Evolutionary conservation across 2,113 vertebrate species (phyloP), one percentile per base, ranked within the genome.

Genomic region (Forbesichthys papilliferus): DNA sequence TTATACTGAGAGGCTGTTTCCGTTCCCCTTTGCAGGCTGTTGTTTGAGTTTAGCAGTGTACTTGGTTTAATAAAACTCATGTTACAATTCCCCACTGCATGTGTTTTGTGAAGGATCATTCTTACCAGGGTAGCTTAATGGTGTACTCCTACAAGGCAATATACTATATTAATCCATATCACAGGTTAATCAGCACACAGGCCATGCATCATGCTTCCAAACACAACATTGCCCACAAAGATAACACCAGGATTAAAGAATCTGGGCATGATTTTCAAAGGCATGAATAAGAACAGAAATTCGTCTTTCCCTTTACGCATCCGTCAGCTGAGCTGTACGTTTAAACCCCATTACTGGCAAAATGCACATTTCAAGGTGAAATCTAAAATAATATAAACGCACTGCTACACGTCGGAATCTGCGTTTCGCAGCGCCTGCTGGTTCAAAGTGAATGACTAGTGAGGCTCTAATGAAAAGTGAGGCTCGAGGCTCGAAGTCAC

Each of bases 391-490:
- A 47, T 52, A 20, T 61, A 52, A 49, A 52, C 0, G 9, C 59
- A 63, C 46, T 3, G n/a, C 1, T 12, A n/a, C 14, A 66, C 66
- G 1, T 10, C 49, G 11, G 58, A 57, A 68, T 18, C 57, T 20
- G 52, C 1, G 54, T 52, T 73, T 69, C 71, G 54, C 57, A 72
- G 64, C 14, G 52, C 1, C 9, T 34, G 62, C 65, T 52, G 66
- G 66, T 81, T 80, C 74, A 81, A 80, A 80, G 75, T 54, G 48
- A 73, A 63, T 61, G 81, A 80, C 63, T 56, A 66, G 78, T 9
- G 66, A 72, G 70, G 79, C 73, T 70, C 66, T 87, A 82, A 88
- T 89, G 62, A 81, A 62, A 88, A 80, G 86, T 79, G 80, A 86
- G 74, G 54, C 52, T 34, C 33, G 80, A 86, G 74, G 54, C 52